Percentiles rank a stretch among this genome's conserved stretches.
Conservation (phyloP, 1,140 invertebrate species). For the Lepidurus arcticus region DNA sequence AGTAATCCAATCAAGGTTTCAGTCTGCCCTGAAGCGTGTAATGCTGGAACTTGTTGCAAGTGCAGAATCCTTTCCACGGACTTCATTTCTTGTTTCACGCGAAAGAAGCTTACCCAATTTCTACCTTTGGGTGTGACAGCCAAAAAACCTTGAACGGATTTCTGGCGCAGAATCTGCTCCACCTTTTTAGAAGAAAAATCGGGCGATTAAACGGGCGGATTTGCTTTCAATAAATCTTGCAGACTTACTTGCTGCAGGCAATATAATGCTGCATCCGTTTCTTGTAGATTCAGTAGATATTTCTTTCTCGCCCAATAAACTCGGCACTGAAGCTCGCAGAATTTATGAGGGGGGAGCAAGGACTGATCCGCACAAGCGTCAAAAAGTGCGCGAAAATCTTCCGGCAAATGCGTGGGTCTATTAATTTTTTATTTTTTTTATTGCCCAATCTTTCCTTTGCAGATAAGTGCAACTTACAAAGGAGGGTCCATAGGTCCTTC, state of each 20-base stretch:
- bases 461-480: slow-evolving; percentile 1
- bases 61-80: neutral
- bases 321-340: neutral
- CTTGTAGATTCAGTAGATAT: neutral
- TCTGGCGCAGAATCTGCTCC: neutral
- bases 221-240: slow-evolving; percentile 57
- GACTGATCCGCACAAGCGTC: neutral
- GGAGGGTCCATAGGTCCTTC: neutral
- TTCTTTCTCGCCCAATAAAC: neutral
- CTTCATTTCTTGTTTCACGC: slow-evolving; percentile 17
- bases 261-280: slow-evolving; percentile 2
- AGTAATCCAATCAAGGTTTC: slow-evolving; percentile 7
- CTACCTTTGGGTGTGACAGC: neutral
- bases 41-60: neutral
- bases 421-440: neutral
- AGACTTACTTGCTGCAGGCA: slow-evolving; percentile 45
- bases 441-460: neutral
- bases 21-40: neutral
- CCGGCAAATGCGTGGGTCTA: neutral
- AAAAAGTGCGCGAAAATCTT: neutral
- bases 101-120: neutral
- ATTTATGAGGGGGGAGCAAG: neutral
- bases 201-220: neutral
- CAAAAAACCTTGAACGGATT: neutral
- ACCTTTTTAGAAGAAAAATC: neutral